Percentiles rank a stretch among this genome's conserved stretches.
Evolutionary conservation across 2,888 invertebrate genomes (phyloP).

Genomic region (Leptothorax acervorum): DNA sequence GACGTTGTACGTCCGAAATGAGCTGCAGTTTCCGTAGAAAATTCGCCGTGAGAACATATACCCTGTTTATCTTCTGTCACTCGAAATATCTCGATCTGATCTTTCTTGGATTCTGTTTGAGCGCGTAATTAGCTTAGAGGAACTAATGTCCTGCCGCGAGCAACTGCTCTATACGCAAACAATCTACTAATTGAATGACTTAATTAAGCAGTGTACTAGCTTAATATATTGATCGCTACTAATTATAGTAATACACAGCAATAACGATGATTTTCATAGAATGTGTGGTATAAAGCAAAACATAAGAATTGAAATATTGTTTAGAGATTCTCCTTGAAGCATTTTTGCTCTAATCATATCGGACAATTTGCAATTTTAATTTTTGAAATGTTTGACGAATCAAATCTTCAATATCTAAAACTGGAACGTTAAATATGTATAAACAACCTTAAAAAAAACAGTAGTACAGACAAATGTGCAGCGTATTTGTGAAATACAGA

Average conservation of each 20-base stretch:
- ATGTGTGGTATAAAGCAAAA: not conserved
- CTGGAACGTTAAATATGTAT: not conserved
- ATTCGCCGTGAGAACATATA: conserved; percentile 28
- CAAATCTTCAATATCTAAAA: not conserved
- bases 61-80: not conserved
- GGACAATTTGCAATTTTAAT: not conserved
- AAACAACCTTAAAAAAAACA: not conserved
- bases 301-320: not conserved
- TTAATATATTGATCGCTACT: conserved; percentile 33
- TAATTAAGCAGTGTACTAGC: conserved; percentile 39
- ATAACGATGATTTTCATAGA: conserved; percentile 3
- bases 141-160: not conserved
- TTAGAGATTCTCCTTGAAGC: not conserved
- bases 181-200: conserved; percentile 45
- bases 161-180: conserved; percentile 11
- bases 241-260: conserved; percentile 10
- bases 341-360: not conserved
- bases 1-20: conserved; percentile 2
- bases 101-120: conserved; percentile 27
- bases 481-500: not conserved
- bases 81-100: not conserved
- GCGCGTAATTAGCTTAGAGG: conserved; percentile 32
- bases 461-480: not conserved
- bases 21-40: conserved; percentile 1
- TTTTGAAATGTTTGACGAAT: not conserved